These are phyloP conservation scores for Xyrauchen texanus DNA, from an alignment of 2,113 vertebrate genomes.

Conservation along the genomic window DNA sequence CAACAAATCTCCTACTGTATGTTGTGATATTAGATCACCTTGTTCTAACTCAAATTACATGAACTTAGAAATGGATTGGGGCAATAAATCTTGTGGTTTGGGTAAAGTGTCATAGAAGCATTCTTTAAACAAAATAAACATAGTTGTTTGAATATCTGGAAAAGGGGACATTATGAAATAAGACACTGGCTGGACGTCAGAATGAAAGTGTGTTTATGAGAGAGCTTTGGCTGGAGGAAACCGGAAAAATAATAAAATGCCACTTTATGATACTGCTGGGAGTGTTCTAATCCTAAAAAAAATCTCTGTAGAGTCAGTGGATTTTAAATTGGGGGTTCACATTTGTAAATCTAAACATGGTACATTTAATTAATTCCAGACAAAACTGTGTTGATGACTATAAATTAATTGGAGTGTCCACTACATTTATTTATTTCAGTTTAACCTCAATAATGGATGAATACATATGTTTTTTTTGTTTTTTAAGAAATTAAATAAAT, in stretches of 20 bases:
- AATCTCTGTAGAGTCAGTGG: neutral
- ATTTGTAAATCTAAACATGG: slow-evolving; percentile 19
- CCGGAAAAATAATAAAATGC: slow-evolving; percentile 68
- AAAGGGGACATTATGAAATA: slow-evolving; percentile 44
- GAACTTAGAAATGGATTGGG: neutral
- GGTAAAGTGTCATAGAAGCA: slow-evolving; percentile 36
- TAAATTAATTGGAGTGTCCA: neutral
- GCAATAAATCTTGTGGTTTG: slow-evolving; percentile 1
- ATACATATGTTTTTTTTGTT: neutral
- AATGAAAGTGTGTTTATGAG: slow-evolving; percentile 71
- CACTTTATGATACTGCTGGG: slow-evolving; percentile 70
- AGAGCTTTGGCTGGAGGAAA: slow-evolving; percentile 68
- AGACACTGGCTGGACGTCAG: slow-evolving; percentile 69
- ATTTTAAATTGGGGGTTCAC: neutral
- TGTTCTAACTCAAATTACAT: neutral
- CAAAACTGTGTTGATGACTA: neutral
- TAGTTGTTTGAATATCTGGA: slow-evolving; percentile 4
- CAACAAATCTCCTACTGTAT: neutral
- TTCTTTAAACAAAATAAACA: slow-evolving; percentile 56
- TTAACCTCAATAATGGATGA: neutral
- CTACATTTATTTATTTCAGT: neutral
- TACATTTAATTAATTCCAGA: neutral
- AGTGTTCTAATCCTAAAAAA: slow-evolving; percentile 61
- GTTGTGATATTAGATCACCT: neutral
- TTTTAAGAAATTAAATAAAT: too few species aligned